Evolutionary conservation across 2,888 invertebrate species (phyloP).

Genomic region (Furcula furcula): DNA sequence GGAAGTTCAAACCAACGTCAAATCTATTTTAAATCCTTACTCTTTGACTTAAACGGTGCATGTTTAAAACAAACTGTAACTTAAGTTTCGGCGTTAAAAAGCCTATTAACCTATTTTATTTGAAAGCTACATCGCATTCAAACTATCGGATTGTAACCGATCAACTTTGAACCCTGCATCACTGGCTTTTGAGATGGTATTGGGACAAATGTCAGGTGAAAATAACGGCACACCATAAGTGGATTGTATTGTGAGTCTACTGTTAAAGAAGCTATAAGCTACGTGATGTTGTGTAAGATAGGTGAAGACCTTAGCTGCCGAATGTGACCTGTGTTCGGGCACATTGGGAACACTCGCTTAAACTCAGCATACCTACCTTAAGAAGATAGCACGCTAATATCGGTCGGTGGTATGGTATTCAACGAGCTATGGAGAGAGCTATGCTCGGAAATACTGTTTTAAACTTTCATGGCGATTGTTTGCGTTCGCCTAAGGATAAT

Average conservation of each 20-base stretch:
- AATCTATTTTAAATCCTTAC: constrained; percentile 21
- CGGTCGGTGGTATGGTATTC: too few relatives aligned
- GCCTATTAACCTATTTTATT: constrained; percentile 77
- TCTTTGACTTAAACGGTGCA: constrained; percentile 58
- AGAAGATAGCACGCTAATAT: too few relatives aligned
- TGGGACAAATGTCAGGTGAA: constrained; percentile 6
- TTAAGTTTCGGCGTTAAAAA: constrained; percentile 72
- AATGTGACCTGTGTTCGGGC: neutral
- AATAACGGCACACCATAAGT: constrained; percentile 41
- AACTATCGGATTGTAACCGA: constrained; percentile 14
- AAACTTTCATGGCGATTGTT: too few relatives aligned
- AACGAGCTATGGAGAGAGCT: too few relatives aligned
- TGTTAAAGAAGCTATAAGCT: constrained; percentile 35
- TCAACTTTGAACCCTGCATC: constrained; percentile 25
- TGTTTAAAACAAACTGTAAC: constrained; percentile 61
- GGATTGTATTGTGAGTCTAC: constrained; percentile 41
- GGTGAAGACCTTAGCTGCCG: constrained; percentile 24
- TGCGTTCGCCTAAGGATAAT: too few relatives aligned
- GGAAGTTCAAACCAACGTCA: too few relatives aligned
- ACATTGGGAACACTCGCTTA: too few relatives aligned
- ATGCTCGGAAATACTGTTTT: too few relatives aligned
- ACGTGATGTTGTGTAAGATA: constrained; percentile 27
- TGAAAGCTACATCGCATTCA: constrained; percentile 59
- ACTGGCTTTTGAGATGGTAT: constrained; percentile 6
- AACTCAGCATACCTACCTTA: too few relatives aligned